These are phyloP conservation scores for Megaceryle torquata DNA, from an alignment of 2,113 vertebrate species.

Conservation along the genomic window DNA sequence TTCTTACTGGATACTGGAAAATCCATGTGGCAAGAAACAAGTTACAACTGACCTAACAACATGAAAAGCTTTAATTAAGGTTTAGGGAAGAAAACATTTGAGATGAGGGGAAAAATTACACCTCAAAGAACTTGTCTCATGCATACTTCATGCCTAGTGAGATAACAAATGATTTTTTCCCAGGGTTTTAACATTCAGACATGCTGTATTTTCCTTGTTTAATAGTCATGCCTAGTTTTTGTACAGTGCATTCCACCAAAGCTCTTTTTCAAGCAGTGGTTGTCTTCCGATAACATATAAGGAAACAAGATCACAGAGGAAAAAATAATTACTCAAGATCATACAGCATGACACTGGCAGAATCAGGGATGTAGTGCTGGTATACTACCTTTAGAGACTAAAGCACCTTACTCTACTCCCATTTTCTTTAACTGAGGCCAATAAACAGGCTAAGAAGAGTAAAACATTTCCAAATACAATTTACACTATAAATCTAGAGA, in stretches of 20 bases:
- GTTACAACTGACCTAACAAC: rapidly evolving
- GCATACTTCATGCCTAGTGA: not conserved
- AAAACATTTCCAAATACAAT: not conserved
- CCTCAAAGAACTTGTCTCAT: not conserved
- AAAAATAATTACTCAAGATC: not conserved
- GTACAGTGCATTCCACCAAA: not conserved
- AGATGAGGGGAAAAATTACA: not conserved
- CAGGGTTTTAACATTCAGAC: not conserved
- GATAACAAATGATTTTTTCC: not conserved
- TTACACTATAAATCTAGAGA: not conserved
- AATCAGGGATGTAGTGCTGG: not conserved
- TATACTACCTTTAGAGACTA: not conserved
- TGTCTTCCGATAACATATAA: not conserved
- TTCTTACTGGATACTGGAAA: not conserved
- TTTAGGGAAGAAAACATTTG: not conserved
- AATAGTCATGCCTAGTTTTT: not conserved
- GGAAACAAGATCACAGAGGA: not conserved
- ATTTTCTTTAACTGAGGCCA: not conserved
- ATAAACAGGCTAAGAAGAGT: not conserved
- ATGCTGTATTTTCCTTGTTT: not conserved
- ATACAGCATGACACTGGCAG: not conserved
- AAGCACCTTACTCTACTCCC: not conserved
- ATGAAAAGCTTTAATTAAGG: not conserved
- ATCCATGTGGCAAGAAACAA: not conserved
- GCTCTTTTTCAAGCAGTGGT: not conserved